Conservation (phyloP, 2,888 invertebrate species). For the Agriopis leucophaearia region DNA sequence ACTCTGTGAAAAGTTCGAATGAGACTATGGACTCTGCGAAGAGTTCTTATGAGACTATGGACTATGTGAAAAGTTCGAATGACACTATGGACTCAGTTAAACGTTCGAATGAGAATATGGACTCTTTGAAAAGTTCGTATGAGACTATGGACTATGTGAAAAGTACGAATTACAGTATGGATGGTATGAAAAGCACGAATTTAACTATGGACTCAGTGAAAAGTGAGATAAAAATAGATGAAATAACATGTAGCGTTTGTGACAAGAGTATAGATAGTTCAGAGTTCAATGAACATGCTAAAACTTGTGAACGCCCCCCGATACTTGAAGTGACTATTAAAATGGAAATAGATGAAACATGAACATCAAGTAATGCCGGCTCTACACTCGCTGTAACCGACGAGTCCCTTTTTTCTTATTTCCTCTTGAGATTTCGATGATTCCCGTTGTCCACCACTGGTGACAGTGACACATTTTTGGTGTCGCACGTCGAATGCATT, state of each 20-base stretch:
- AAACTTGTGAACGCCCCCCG: neutral
- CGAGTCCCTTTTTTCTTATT: no score
- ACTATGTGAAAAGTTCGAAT: neutral
- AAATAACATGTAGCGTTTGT: conserved; percentile 3
- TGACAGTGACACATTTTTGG: no score
- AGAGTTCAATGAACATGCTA: conserved; percentile 2
- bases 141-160: neutral
- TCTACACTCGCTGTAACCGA: neutral
- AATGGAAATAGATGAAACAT: conserved; percentile 5
- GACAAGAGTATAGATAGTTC: conserved; percentile 7
- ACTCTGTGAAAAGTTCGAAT: neutral
- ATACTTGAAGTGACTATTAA: conserved; percentile 14
- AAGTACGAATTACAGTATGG: neutral
- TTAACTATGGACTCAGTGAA: neutral
- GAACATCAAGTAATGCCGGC: neutral
- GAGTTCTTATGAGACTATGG: neutral
- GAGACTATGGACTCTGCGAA: neutral
- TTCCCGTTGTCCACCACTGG: no score
- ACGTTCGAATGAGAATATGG: neutral
- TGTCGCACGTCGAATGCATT: no score
- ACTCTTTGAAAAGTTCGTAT: neutral
- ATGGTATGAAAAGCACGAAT: neutral
- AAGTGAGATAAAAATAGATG: neutral
- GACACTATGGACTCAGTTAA: neutral
- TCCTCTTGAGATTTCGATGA: no score